A percentile compares a stretch with the other conserved stretches of the same genome.
These are phyloP conservation scores for Rapana venosa DNA, from an alignment of 2,888 invertebrate genomes.

Conservation along the genomic window DNA sequence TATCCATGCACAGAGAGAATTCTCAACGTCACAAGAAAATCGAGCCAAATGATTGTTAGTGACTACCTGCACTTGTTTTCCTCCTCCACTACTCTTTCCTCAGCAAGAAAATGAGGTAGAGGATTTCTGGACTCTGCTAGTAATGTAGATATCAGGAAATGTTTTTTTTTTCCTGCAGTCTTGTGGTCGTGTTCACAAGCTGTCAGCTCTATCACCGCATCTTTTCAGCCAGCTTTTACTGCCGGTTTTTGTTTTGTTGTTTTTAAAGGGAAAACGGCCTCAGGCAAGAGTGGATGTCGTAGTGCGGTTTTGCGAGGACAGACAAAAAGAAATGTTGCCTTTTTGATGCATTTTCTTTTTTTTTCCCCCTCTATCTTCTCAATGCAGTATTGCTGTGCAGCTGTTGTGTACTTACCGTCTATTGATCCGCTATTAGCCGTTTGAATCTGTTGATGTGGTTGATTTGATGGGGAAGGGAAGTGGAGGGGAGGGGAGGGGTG, in stretches of 20 bases:
- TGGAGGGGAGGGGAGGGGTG: too few relatives aligned
- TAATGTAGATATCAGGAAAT: neutral
- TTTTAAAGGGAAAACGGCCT: neutral
- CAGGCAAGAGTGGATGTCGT: neutral
- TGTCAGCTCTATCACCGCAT: too few relatives aligned
- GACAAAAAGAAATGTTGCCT: neutral
- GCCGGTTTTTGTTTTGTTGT: neutral
- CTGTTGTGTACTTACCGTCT: neutral
- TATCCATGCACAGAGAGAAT: neutral
- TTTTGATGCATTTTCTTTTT: neutral
- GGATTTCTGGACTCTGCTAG: too few relatives aligned
- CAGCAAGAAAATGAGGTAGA: too few relatives aligned
- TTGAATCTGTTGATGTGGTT: neutral
- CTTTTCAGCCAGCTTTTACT: too few relatives aligned
- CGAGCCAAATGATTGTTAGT: too few relatives aligned
- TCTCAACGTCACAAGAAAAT: neutral
- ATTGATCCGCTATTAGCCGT: neutral
- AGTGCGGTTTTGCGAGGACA: neutral
- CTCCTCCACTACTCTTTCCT: too few relatives aligned
- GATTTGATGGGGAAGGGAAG: too few relatives aligned
- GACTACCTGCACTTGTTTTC: too few relatives aligned
- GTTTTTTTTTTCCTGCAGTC: neutral
- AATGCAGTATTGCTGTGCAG: constrained; percentile 22
- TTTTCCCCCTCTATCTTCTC: neutral
- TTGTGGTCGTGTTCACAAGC: neutral